A percentile compares a stretch with the other conserved stretches of the same genome.
These are phyloP conservation scores for Rousettus madagascariensis DNA, from an alignment of 2,797 vertebrate species.

Conservation along the genomic window DNA sequence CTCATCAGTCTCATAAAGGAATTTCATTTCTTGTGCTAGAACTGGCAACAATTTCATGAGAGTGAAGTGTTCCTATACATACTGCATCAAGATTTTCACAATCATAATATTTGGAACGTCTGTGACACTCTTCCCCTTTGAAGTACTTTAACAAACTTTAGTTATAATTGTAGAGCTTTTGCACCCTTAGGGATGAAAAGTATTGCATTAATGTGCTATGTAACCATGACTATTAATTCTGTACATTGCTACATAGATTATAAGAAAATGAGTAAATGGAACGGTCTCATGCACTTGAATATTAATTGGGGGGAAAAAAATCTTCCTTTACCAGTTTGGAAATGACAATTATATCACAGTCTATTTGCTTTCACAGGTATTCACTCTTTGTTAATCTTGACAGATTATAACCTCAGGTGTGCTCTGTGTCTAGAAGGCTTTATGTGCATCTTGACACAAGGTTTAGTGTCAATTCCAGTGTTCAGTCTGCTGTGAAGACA, in stretches of 20 bases:
- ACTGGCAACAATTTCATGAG: constrained; percentile 16
- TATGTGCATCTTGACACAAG: constrained; percentile 73
- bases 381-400: constrained; percentile 76
- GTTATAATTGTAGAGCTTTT: constrained; percentile 69
- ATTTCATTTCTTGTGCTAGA: background rate
- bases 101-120: constrained; percentile 77
- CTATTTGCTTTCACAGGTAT: constrained; percentile 65
- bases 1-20: constrained; percentile 26
- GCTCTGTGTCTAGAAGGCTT: constrained; percentile 70
- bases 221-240: constrained; percentile 74
- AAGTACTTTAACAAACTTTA: constrained; percentile 79
- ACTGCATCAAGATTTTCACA: constrained; percentile 59
- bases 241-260: constrained; percentile 76
- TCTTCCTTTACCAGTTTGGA: constrained; percentile 62
- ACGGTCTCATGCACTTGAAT: constrained; percentile 68
- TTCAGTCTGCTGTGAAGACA: constrained; percentile 65
- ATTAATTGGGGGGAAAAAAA: constrained; percentile 74
- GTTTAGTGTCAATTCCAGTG: constrained; percentile 75
- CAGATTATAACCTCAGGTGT: constrained; percentile 74
- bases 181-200: constrained; percentile 70
- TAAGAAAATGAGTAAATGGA: constrained; percentile 77
- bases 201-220: constrained; percentile 74
- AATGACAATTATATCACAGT: constrained; percentile 75
- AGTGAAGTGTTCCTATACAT: constrained; percentile 62
- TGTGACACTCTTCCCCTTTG: constrained; percentile 25